Evolutionary conservation across 2,113 vertebrate species (phyloP).

Genomic region (Aplodontia rufa): DNA sequence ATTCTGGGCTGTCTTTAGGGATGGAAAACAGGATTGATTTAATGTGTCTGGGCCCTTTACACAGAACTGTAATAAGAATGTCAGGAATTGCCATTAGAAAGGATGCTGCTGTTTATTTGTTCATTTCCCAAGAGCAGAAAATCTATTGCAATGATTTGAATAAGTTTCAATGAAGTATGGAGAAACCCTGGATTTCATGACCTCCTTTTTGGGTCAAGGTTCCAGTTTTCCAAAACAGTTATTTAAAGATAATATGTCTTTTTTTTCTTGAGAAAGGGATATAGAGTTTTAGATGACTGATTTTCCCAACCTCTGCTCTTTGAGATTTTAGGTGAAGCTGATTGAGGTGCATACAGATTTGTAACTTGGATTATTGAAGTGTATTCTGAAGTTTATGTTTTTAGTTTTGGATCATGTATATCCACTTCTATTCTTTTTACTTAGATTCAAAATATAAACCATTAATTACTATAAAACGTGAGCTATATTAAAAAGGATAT

Average conservation of each 20-base stretch:
- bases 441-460: not conserved
- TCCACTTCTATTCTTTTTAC: not conserved
- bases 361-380: not conserved
- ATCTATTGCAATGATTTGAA: slow-evolving; percentile 38
- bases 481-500: not conserved
- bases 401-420: not conserved
- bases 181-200: not conserved
- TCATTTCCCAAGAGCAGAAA: slow-evolving; percentile 58
- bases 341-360: not conserved
- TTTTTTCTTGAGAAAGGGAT: slow-evolving; percentile 11
- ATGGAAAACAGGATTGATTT: slow-evolving; percentile 53
- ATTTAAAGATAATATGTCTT: slow-evolving; percentile 19
- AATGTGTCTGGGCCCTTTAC: slow-evolving; percentile 47
- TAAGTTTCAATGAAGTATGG: slow-evolving; percentile 30
- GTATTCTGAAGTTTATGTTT: not conserved
- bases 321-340: not conserved
- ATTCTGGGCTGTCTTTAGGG: slow-evolving; percentile 11
- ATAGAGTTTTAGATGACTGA: slow-evolving; percentile 13
- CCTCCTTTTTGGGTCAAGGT: not conserved
- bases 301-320: not conserved
- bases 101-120: slow-evolving; percentile 36
- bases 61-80: slow-evolving; percentile 54
- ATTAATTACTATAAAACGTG: not conserved
- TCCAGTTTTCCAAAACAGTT: not conserved
- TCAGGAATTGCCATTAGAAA: slow-evolving; percentile 34